Evolutionary conservation across 2,113 vertebrate species (phyloP), one percentile per base, ranked within the genome.

Genomic region (Mustelus asterias): DNA sequence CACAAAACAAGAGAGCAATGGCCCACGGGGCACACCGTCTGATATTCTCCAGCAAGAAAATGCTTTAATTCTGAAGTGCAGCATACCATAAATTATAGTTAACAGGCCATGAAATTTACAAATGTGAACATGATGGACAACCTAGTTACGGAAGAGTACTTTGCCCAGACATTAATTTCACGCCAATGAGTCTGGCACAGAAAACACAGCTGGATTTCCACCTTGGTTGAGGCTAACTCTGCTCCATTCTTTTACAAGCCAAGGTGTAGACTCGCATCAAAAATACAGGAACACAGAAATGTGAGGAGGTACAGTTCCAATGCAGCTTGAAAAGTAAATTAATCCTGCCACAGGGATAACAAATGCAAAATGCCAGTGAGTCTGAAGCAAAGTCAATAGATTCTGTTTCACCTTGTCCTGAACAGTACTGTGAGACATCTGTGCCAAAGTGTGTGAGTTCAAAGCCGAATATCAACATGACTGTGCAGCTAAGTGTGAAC

Each of bases 71-170:
- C 33, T 60, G 58, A 63, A 63, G 0, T 63, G 33, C 33, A 18
- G n/a, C 78, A 80, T 80, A 16, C 89, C 29, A 20, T 60, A 86
- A 86, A 86, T 80, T 80, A 80, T 37, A 80, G n/a, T 92, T 92
- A 92, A 63, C 1, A 20, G 14, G 18, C 16, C 29, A 18, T 33
- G 58, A 33, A 14, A 92, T 60, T 29, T 92, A 29, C 89, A 60
- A 92, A 92, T 63, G 18, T 60, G 60, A 60, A 92, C 89, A 33
- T 20, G 58, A 89, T 58, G 10, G 48, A 54, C 86, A 44, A n/a
- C 22, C 85, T 26, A 58, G 86, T 1, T 29, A 63, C 4, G 54
- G 58, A 60, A 58, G 58, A 33, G 33, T n/a, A 63, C 26, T 8
- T 16, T 63, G 60, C 33, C 14, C 89, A 29, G 33, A 29, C 18